These are phyloP conservation scores for Torymus tubicola DNA, from an alignment of 2,888 invertebrate species.

Conservation along the genomic window DNA sequence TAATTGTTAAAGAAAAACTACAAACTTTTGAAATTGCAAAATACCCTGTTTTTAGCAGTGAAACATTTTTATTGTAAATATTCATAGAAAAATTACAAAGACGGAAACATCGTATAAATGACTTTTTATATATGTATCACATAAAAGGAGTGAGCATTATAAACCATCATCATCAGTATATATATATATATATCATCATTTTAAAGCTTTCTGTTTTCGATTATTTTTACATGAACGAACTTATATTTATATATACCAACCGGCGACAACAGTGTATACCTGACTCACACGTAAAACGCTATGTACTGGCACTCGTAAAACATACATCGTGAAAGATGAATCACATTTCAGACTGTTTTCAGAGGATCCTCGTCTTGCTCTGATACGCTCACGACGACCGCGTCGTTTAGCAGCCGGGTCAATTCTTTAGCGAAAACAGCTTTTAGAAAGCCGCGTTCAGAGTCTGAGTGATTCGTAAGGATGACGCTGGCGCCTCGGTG, in stretches of 20 bases:
- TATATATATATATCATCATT: too few species aligned
- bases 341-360: constrained; percentile 79
- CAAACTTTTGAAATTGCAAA: not conserved
- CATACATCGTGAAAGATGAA: too few species aligned
- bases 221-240: not conserved
- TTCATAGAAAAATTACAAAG: not conserved
- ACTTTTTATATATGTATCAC: not conserved
- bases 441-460: constrained; percentile 91
- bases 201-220: not conserved
- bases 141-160: too few species aligned
- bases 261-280: not conserved
- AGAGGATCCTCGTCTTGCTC: constrained; percentile 87
- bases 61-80: not conserved
- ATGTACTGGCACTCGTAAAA: constrained; percentile 14
- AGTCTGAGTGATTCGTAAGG: constrained; percentile 94
- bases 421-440: constrained; percentile 79
- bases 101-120: not conserved
- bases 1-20: too few species aligned
- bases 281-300: constrained; percentile 16
- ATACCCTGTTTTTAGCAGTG: not conserved
- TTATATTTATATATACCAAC: not conserved
- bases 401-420: constrained; percentile 74
- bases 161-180: too few species aligned
- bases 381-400: constrained; percentile 84
- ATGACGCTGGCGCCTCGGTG: constrained; percentile 89